These are phyloP conservation scores for Apostichopus californicus DNA, from an alignment of 35 echinoderm and acorn worm species.

Conservation along the genomic window DNA sequence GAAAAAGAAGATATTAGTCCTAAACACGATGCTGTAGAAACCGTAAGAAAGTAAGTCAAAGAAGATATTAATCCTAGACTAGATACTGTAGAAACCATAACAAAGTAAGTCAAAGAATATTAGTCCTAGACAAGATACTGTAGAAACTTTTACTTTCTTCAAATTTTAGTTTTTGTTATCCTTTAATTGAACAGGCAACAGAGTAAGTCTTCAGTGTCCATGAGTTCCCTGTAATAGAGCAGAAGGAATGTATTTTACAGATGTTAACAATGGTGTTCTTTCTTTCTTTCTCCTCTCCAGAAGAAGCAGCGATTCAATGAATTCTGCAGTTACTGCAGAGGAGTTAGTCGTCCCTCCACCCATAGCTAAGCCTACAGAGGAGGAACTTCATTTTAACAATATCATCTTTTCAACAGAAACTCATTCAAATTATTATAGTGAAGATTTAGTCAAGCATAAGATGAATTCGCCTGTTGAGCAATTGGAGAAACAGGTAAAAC, in stretches of 20 bases:
- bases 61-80: neutral
- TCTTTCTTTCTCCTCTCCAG: neutral
- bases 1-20: neutral
- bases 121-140: neutral
- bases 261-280: no score
- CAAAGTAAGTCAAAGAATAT: neutral
- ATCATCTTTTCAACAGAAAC: constrained; percentile 45
- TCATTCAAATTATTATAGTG: constrained; percentile 59
- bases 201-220: no score
- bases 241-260: no score
- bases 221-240: no score
- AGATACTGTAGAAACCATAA: neutral
- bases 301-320: neutral
- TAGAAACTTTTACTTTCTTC: no score
- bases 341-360: neutral
- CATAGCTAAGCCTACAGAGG: constrained; percentile 17
- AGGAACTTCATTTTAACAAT: constrained; percentile 28
- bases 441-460: constrained; percentile 74
- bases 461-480: constrained; percentile 70
- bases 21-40: neutral
- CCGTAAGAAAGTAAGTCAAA: neutral
- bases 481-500: constrained; percentile 80
- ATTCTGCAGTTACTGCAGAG: neutral
- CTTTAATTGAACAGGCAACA: no score
- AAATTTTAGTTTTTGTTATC: no score